phyloP scores from a whole-genome alignment of 2,888 invertebrate species.

The Atherix ibis region DNA sequence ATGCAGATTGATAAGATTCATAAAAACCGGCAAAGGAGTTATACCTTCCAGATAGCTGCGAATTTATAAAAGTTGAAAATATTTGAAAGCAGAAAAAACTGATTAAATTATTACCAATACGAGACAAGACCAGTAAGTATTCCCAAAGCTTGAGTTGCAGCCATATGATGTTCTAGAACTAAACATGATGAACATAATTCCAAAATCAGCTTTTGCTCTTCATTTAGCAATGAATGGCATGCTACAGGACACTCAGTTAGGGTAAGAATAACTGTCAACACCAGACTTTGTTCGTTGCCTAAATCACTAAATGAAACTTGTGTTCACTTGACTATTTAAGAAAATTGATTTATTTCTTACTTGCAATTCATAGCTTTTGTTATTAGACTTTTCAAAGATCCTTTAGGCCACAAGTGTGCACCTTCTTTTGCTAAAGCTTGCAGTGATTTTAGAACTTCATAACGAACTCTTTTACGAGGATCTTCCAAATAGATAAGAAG shows the following conservation, averaged over 20 bases:
- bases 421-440: conserved; percentile 53
- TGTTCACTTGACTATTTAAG: not conserved
- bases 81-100: not conserved
- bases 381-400: conserved; percentile 31
- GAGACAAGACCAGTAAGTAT: conserved; percentile 23
- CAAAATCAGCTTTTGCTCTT: conserved; percentile 23
- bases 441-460: conserved; percentile 48
- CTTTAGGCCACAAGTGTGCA: conserved; percentile 63
- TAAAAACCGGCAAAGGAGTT: conserved; percentile 19
- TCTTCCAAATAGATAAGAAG: conserved; percentile 54
- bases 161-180: conserved; percentile 26
- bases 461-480: conserved; percentile 52
- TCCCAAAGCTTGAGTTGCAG: conserved; percentile 27
- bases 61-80: not conserved
- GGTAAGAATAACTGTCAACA: conserved; percentile 26
- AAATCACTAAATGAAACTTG: conserved; percentile 16
- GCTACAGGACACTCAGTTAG: conserved; percentile 29
- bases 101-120: conserved; percentile 13
- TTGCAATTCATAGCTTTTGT: conserved; percentile 23
- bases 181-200: conserved; percentile 27
- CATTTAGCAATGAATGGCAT: conserved; percentile 25
- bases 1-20: conserved; percentile 27
- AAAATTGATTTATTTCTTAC: conserved; percentile 4
- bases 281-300: conserved; percentile 26
- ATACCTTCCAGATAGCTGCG: conserved; percentile 13